Evolutionary conservation across 2,113 vertebrate species (phyloP).

Genomic region (Eulemur macaco): DNA sequence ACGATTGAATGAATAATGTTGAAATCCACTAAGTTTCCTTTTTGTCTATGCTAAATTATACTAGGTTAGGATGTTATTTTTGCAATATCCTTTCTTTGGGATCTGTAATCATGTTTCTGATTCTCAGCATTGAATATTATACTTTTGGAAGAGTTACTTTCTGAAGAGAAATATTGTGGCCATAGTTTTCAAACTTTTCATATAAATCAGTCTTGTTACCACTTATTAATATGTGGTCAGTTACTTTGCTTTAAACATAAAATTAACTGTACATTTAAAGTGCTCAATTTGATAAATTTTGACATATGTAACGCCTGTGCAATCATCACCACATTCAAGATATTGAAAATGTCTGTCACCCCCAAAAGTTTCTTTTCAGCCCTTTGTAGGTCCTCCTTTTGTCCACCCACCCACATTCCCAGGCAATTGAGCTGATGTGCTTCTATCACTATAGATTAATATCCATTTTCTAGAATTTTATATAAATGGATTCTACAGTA

Average conservation of each 20-base stretch:
- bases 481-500: neutral
- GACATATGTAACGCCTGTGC: neutral
- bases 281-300: neutral
- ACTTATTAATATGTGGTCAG: neutral
- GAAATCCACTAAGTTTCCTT: conserved; percentile 37
- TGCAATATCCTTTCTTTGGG: neutral
- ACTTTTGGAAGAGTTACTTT: neutral
- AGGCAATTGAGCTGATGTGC: neutral
- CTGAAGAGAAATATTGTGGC: neutral
- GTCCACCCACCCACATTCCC: neutral
- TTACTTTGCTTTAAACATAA: conserved; percentile 1
- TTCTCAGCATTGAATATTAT: neutral
- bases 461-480: neutral
- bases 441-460: neutral
- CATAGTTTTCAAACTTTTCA: conserved; percentile 29
- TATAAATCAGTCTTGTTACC: neutral
- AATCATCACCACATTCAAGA: neutral
- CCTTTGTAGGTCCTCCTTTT: neutral
- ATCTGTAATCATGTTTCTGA: neutral
- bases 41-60: conserved; percentile 4
- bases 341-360: neutral
- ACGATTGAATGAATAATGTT: conserved; percentile 19
- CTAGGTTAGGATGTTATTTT: neutral
- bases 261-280: neutral
- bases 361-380: neutral